A percentile compares a stretch with the other conserved stretches of the same genome.
Conservation (phyloP, 92 coral and sea anemone species). For the Zoanthus sansibaricus region DNA sequence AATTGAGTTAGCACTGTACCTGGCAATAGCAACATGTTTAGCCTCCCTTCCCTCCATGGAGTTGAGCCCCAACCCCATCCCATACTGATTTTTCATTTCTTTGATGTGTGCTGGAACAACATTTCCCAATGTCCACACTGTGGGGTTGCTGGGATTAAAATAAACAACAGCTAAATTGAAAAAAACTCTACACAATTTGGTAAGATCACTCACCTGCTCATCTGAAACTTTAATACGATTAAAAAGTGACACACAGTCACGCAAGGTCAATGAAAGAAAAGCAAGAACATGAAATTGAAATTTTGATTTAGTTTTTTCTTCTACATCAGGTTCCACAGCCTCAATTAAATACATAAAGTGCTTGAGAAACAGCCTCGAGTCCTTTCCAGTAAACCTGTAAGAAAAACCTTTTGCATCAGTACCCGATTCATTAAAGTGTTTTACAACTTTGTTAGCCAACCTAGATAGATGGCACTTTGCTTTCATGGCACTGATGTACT, state of each 20-base stretch:
- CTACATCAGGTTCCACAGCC: background rate
- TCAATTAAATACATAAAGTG: background rate
- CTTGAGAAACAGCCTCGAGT: background rate
- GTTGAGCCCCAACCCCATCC: conserved; percentile 44
- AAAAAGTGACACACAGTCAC: conserved; percentile 36
- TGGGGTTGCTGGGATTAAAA: conserved; percentile 23
- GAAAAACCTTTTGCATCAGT: background rate
- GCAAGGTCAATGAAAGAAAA: conserved; percentile 14
- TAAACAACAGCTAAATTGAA: background rate
- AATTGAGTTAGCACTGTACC: conserved; percentile 21
- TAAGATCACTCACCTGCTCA: conserved; percentile 36
- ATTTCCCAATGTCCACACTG: conserved; percentile 46
- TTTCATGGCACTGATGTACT: background rate
- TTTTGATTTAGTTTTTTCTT: background rate
- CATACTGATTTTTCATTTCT: conserved; percentile 41
- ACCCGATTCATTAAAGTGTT: background rate
- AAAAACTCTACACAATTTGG: background rate
- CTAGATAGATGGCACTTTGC: background rate
- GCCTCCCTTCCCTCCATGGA: conserved; percentile 47
- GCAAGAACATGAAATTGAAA: conserved; percentile 45
- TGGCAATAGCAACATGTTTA: conserved; percentile 30
- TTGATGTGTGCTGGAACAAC: conserved; percentile 20
- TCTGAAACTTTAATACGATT: conserved; percentile 29
- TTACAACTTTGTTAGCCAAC: conserved; percentile 1
- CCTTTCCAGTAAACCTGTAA: background rate